These are phyloP conservation scores for Saturnia pavonia DNA, from an alignment of 2,888 invertebrate genomes.

Conservation along the genomic window DNA sequence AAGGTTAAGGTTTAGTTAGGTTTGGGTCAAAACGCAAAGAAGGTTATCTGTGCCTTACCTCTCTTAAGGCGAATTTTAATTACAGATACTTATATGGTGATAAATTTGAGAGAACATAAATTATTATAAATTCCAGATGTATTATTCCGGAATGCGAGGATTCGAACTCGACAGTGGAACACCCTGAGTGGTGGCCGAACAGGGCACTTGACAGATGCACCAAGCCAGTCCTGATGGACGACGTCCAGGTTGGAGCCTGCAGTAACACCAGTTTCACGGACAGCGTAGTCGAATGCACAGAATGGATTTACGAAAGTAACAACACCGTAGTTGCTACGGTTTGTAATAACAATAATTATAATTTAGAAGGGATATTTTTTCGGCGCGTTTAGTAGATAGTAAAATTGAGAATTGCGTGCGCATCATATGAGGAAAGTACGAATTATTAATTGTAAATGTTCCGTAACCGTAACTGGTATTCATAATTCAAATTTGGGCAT, in stretches of 20 bases:
- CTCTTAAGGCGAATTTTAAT: no score
- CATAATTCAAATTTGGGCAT: no score
- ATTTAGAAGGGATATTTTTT: no score
- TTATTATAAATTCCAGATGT: slow-evolving; percentile 48
- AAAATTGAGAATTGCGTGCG: no score
- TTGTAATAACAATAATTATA: slow-evolving; percentile 22
- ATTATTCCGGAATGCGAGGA: slow-evolving; percentile 58
- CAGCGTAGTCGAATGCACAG: slow-evolving; percentile 41
- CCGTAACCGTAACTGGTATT: no score
- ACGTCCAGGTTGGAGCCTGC: slow-evolving; percentile 33
- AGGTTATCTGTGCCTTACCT: no score
- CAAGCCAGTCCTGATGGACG: slow-evolving; percentile 43
- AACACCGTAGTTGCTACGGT: slow-evolving; percentile 64
- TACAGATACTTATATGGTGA: no score
- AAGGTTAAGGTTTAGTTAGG: no score
- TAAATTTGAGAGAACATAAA: not conserved
- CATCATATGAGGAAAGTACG: no score
- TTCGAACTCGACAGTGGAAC: slow-evolving; percentile 29
- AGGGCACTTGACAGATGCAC: slow-evolving; percentile 49
- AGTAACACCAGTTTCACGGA: slow-evolving; percentile 47
- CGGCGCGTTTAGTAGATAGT: no score
- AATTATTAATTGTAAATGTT: no score
- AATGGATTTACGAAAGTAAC: slow-evolving; percentile 64
- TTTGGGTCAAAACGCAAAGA: no score
- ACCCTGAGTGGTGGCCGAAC: slow-evolving; percentile 61